Conservation (phyloP, 2,113 vertebrate genomes). For the Ifrita kowaldi region DNA sequence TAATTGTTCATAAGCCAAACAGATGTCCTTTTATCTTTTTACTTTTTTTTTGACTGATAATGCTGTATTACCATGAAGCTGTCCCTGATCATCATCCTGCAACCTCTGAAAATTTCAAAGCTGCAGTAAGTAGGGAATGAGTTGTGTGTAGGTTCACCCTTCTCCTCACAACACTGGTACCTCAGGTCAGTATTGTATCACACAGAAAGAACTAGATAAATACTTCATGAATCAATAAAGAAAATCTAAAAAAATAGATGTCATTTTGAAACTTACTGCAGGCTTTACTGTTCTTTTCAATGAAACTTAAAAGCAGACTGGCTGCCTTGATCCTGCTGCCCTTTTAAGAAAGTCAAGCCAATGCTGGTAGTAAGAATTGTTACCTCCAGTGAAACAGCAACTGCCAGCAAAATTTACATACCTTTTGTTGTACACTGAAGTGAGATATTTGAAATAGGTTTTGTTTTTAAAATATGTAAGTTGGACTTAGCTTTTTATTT, state of each 20-base stretch:
- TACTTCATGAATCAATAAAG: background rate
- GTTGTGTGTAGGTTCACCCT: fast-evolving
- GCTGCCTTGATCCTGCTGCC: background rate
- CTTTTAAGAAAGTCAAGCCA: background rate
- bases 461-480: background rate
- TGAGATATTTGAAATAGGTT: background rate
- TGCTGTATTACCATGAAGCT: background rate
- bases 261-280: background rate
- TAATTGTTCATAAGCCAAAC: background rate
- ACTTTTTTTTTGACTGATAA: background rate
- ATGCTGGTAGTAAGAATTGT: background rate
- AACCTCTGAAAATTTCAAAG: background rate
- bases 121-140: fast-evolving
- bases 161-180: background rate
- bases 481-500: background rate
- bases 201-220: background rate
- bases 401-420: background rate
- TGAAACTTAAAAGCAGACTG: background rate
- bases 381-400: background rate
- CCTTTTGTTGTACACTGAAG: background rate
- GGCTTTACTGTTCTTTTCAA: background rate
- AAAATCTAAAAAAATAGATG: background rate
- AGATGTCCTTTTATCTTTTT: fast-evolving
- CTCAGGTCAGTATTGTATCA: background rate
- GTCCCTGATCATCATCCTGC: background rate